Percentiles rank a stretch among this genome's conserved stretches.
phyloP scores from a whole-genome alignment of 2,888 invertebrate species.

The Tenodera sinensis region DNA sequence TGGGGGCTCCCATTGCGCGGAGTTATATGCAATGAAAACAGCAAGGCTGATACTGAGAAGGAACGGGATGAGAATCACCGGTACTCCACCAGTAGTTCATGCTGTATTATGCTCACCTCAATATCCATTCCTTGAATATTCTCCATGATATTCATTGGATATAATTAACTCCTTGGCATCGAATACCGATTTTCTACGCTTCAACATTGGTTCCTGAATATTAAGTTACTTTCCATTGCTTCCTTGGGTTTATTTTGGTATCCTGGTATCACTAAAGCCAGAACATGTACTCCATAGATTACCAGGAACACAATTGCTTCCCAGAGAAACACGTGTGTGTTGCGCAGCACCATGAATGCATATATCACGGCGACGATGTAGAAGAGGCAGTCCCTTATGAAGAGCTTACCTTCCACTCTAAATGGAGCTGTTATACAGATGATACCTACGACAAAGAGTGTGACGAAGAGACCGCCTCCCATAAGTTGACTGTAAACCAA shows the following conservation, averaged over 20 bases:
- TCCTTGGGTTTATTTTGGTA: not conserved
- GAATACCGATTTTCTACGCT: not conserved
- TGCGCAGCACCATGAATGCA: not conserved
- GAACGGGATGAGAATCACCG: not conserved
- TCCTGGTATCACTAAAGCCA: not conserved
- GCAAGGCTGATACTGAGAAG: not conserved
- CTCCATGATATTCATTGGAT: not conserved
- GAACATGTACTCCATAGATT: not conserved
- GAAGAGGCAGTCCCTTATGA: conserved; percentile 52
- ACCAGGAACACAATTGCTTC: not conserved
- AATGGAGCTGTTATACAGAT: conserved; percentile 49
- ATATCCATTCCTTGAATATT: not conserved
- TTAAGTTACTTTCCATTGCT: not conserved
- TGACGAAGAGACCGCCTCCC: conserved; percentile 54
- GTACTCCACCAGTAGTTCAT: not conserved
- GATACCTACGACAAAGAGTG: conserved; percentile 49
- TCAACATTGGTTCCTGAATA: not conserved
- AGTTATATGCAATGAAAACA: not conserved
- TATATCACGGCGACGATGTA: conserved; percentile 40
- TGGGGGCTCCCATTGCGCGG: not conserved
- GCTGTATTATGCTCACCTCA: not conserved
- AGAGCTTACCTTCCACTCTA: conserved; percentile 46
- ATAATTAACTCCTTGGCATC: not conserved
- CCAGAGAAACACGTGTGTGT: not conserved
- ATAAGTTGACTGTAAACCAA: conserved; percentile 45